Conservation (phyloP, 2,113 vertebrate species). For the Ciconia maguari region DNA sequence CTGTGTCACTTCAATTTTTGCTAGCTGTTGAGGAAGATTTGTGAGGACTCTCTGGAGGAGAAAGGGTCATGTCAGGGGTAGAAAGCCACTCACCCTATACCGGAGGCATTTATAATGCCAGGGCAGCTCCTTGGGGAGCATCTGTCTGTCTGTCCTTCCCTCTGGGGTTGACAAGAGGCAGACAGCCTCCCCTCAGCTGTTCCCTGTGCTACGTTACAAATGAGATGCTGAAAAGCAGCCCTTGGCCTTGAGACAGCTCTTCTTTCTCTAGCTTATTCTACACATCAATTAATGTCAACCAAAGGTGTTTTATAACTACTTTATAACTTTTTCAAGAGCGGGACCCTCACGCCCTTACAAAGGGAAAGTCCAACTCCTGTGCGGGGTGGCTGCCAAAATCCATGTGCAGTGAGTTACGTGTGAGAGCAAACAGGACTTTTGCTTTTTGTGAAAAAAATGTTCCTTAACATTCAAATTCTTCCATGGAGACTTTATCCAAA, state of each 20-base stretch:
- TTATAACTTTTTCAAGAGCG: neutral
- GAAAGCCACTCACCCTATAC: constrained; percentile 55
- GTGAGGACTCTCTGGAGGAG: neutral
- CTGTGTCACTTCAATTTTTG: neutral
- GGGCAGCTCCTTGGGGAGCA: constrained; percentile 65
- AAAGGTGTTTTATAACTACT: constrained; percentile 39
- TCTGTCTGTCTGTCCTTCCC: constrained; percentile 28
- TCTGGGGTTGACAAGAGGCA: constrained; percentile 40
- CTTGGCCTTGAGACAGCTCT: constrained; percentile 71
- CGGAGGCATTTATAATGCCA: constrained; percentile 74
- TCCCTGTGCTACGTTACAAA: constrained; percentile 78
- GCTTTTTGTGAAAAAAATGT: neutral
- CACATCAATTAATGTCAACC: constrained; percentile 66
- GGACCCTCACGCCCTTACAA: neutral
- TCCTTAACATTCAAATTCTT: neutral
- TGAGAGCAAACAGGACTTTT: neutral
- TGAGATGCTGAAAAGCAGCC: constrained; percentile 79
- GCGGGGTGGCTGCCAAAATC: neutral
- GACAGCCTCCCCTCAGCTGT: constrained; percentile 72
- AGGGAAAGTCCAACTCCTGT: neutral
- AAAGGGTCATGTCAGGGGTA: constrained; percentile 72
- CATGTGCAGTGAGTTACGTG: rapidly evolving
- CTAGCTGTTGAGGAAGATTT: constrained; percentile 28
- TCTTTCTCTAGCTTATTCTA: constrained; percentile 64
- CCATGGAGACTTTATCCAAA: neutral